Percentiles rank a stretch among this genome's conserved stretches.
phyloP scores from a whole-genome alignment of 2,888 invertebrate genomes.

The Himalopsyche kuldschensis region DNA sequence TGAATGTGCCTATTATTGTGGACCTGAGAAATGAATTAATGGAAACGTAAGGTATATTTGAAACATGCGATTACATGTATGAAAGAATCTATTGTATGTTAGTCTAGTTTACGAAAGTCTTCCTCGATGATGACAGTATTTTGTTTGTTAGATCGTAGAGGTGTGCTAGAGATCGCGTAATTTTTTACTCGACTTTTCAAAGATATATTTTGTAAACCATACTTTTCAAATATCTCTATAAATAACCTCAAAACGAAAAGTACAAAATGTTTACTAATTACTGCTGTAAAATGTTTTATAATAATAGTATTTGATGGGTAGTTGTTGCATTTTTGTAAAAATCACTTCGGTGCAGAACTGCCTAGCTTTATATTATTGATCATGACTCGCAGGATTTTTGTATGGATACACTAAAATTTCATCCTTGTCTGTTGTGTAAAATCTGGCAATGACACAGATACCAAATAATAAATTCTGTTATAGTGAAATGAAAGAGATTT shows the following conservation, averaged over 20 bases:
- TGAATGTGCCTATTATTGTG: slow-evolving; percentile 24
- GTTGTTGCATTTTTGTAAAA: background rate
- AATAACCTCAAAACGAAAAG: background rate
- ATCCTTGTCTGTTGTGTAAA: too few relatives aligned
- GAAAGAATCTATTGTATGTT: background rate
- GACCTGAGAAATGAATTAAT: slow-evolving; percentile 20
- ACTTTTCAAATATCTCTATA: background rate
- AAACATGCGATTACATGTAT: background rate
- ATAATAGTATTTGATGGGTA: background rate
- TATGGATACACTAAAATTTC: too few relatives aligned
- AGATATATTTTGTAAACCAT: background rate
- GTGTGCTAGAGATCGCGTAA: slow-evolving; percentile 7
- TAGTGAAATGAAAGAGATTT: too few relatives aligned
- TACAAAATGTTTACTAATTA: background rate
- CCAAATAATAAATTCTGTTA: too few relatives aligned
- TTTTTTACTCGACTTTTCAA: slow-evolving; percentile 8
- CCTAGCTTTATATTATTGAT: background rate
- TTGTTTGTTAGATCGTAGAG: slow-evolving; percentile 12
- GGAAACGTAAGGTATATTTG: background rate
- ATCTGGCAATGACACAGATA: too few relatives aligned
- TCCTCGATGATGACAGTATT: slow-evolving; percentile 23
- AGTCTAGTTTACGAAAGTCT: slow-evolving; percentile 11
- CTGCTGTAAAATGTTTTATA: background rate
- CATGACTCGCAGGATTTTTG: too few relatives aligned
- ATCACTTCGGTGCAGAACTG: background rate